Conservation (phyloP, 2,113 vertebrate genomes). For the Callaeas wilsoni region DNA sequence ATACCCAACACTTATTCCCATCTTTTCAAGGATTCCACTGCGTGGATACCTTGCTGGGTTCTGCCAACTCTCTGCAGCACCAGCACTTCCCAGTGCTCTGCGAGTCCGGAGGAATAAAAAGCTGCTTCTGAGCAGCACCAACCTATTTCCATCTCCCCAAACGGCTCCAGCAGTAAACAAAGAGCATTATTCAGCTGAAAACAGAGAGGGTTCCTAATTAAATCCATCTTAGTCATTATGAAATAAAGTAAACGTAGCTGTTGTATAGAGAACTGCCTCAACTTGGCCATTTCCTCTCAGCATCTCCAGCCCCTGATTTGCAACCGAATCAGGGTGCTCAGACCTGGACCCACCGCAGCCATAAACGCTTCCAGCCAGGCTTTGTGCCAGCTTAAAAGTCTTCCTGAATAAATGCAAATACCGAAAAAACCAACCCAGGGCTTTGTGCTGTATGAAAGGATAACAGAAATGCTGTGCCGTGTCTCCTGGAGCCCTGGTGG, state of each 20-base stretch:
- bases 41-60: neutral
- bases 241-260: neutral
- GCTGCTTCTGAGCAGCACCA: neutral
- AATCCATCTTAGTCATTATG: neutral
- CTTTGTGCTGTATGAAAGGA: neutral
- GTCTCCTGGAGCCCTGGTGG: neutral
- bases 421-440: neutral
- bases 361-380: neutral
- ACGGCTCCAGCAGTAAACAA: neutral
- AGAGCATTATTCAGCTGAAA: slow-evolving; percentile 20
- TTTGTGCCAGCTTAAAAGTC: neutral
- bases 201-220: neutral
- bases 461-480: neutral
- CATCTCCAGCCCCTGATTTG: neutral
- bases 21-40: neutral
- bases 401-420: neutral
- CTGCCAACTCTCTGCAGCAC: neutral
- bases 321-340: neutral
- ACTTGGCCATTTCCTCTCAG: neutral
- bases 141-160: neutral
- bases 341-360: neutral
- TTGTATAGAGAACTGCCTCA: neutral
- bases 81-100: neutral
- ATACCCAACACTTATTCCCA: neutral
- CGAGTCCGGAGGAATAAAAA: neutral